phyloP scores from a whole-genome alignment of 2,113 vertebrate species.

The Desmodus rotundus region DNA sequence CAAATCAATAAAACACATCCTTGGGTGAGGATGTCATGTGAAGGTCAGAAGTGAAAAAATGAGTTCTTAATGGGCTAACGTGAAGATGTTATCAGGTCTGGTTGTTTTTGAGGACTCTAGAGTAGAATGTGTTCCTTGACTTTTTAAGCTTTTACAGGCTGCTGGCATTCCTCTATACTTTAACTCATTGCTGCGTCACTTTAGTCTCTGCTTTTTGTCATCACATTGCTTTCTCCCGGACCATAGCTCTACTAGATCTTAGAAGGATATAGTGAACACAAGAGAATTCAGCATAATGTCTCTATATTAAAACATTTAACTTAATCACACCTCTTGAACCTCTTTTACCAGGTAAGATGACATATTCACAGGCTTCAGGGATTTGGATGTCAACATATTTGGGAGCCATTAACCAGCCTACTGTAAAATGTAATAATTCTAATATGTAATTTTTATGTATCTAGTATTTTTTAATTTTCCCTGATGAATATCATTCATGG shows the following conservation, averaged over 20 bases:
- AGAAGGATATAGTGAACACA: neutral
- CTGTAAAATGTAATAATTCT: neutral
- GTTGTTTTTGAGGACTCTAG: neutral
- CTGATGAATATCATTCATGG: neutral
- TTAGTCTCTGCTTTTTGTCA: neutral
- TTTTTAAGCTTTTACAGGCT: neutral
- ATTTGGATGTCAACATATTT: neutral
- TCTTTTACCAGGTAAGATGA: neutral
- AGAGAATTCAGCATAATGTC: neutral
- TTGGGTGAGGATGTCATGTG: too few species aligned
- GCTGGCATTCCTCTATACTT: neutral
- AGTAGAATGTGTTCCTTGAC: neutral
- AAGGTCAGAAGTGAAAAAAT: neutral
- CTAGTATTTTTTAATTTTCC: neutral
- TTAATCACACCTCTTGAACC: neutral
- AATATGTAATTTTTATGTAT: neutral
- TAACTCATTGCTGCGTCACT: neutral
- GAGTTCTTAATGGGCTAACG: neutral
- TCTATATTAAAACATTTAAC: neutral
- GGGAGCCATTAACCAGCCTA: neutral
- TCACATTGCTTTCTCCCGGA: neutral
- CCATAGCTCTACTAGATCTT: neutral
- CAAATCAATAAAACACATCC: too few species aligned
- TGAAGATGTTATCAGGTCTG: neutral
- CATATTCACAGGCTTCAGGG: neutral